Conservation (phyloP, 1,140 invertebrate genomes). For the Steinernema khuongi region DNA sequence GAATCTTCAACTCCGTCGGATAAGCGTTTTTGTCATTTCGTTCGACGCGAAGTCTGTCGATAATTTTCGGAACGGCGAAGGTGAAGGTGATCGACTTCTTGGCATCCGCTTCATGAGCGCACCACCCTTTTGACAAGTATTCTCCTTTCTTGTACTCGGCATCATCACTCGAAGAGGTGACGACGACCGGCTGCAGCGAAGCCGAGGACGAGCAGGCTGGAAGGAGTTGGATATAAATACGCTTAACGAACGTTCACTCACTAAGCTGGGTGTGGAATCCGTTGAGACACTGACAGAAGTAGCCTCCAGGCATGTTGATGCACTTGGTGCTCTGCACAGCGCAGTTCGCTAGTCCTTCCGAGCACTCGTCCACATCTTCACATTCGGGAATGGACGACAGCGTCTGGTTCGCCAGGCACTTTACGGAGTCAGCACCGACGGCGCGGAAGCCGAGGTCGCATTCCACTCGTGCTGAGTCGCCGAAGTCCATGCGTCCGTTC, state of each 20-base stretch:
- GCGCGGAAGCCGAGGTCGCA: constrained; percentile 82
- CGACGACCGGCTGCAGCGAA: background rate
- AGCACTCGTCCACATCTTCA: constrained; percentile 83
- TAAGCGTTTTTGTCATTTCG: constrained; percentile 69
- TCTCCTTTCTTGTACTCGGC: constrained; percentile 22
- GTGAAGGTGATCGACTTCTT: constrained; percentile 38
- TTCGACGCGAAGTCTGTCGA: constrained; percentile 57
- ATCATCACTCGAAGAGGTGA: constrained; percentile 66
- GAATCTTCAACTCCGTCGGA: constrained; percentile 24
- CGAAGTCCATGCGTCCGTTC: constrained; percentile 69
- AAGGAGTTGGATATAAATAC: background rate
- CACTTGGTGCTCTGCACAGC: constrained; percentile 67
- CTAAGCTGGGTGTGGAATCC: constrained; percentile 43
- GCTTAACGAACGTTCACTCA: constrained; percentile 6
- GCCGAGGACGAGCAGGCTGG: constrained; percentile 1
- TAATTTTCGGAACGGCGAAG: constrained; percentile 45
- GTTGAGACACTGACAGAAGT: constrained; percentile 75
- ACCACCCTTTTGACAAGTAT: constrained; percentile 22
- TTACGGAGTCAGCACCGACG: constrained; percentile 77
- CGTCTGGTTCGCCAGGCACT: constrained; percentile 76
- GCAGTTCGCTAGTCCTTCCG: constrained; percentile 64
- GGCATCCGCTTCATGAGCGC: constrained; percentile 19
- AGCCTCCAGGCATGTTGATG: constrained; percentile 80
- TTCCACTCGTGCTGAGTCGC: constrained; percentile 83
- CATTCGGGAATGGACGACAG: constrained; percentile 73